phyloP scores from a whole-genome alignment of 2,113 vertebrate species.

The Ptilorrhoa leucosticta region DNA sequence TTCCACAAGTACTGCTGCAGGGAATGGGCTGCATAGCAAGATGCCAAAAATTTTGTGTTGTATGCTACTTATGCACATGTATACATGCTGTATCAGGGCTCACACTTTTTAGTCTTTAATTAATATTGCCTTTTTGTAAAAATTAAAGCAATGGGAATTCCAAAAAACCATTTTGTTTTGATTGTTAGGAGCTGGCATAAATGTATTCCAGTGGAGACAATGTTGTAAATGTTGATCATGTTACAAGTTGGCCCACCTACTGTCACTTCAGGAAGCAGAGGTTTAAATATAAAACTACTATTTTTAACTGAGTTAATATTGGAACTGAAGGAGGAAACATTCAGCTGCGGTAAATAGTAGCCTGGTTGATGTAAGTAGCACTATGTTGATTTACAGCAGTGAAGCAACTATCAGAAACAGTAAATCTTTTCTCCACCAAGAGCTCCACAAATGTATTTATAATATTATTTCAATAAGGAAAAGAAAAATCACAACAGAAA shows the following conservation, averaged over 20 bases:
- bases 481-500: not conserved
- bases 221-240: not conserved
- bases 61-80: not conserved
- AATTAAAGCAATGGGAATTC: not conserved
- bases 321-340: not conserved
- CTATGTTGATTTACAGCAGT: not conserved
- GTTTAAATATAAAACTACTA: slow-evolving; percentile 30
- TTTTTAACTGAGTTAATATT: slow-evolving; percentile 11
- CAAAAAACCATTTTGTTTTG: not conserved
- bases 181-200: slow-evolving; percentile 7
- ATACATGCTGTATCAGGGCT: not conserved
- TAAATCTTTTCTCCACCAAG: not conserved
- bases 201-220: slow-evolving; percentile 28
- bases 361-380: not conserved
- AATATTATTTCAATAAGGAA: not conserved
- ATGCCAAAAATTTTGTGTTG: not conserved
- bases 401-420: not conserved
- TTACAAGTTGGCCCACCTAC: slow-evolving; percentile 28
- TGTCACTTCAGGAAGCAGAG: not conserved
- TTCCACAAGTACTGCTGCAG: not conserved
- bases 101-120: not conserved
- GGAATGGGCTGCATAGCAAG: not conserved
- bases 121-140: not conserved
- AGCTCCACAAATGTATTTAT: not conserved
- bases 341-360: not conserved